phyloP scores from a whole-genome alignment of 2,797 vertebrate genomes.

The Decapterus maruadsi region DNA sequence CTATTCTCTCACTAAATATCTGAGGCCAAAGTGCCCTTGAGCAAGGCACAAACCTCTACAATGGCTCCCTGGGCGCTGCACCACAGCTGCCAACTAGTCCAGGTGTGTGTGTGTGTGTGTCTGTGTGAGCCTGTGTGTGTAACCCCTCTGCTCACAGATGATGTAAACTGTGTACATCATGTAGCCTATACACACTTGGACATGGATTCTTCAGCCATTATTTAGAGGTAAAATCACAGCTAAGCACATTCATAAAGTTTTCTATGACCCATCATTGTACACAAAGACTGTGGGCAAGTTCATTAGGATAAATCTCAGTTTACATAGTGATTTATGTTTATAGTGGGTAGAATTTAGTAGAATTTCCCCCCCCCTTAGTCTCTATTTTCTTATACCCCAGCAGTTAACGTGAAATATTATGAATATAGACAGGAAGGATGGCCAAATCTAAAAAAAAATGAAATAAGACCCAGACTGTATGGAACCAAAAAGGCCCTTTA shows the following conservation, averaged over 20 bases:
- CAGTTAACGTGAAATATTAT: not conserved
- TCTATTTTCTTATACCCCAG: not conserved
- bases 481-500: slow-evolving; percentile 24
- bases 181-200: no score
- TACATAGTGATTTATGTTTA: not conserved
- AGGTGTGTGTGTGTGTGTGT: not conserved
- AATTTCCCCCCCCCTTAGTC: not conserved
- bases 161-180: no score
- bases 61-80: not conserved
- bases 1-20: not conserved
- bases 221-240: not conserved
- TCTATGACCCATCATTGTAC: not conserved
- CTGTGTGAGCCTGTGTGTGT: no score
- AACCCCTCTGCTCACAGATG: not conserved
- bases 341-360: not conserved
- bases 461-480: slow-evolving; percentile 1
- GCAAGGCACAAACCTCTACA: not conserved
- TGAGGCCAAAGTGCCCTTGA: not conserved
- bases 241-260: not conserved
- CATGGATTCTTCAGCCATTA: not conserved
- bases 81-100: not conserved
- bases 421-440: slow-evolving; percentile 17
- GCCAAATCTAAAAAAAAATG: not conserved
- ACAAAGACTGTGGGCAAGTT: not conserved
- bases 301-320: not conserved